phyloP scores from a whole-genome alignment of 2,113 vertebrate genomes.

The Paramormyrops kingsleyae region DNA sequence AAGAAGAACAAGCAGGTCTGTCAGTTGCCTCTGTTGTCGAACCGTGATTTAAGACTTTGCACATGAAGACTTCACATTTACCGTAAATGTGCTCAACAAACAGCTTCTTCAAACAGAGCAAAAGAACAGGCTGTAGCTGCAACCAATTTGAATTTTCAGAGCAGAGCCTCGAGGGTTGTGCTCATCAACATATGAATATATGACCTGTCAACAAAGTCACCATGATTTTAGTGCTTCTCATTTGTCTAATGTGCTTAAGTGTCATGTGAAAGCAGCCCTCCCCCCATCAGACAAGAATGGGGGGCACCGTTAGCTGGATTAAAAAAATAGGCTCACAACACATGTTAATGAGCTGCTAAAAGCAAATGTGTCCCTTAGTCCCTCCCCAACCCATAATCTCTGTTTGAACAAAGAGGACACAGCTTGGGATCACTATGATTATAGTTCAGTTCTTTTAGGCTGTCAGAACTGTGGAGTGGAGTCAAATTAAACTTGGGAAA shows the following conservation, averaged over 20 bases:
- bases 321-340: neutral
- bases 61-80: neutral
- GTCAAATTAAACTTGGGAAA: neutral
- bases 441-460: neutral
- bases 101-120: neutral
- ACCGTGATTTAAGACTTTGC: neutral
- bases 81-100: neutral
- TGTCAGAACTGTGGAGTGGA: neutral
- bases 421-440: neutral
- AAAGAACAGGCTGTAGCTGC: neutral
- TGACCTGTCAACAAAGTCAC: slow-evolving; percentile 10
- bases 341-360: slow-evolving; percentile 20
- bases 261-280: neutral
- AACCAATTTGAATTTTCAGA: slow-evolving; percentile 10
- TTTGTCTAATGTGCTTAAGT: slow-evolving; percentile 20
- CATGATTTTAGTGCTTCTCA: slow-evolving; percentile 29
- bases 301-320: slow-evolving; percentile 24
- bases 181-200: slow-evolving; percentile 26
- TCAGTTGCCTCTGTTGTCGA: neutral
- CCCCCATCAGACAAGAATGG: slow-evolving; percentile 17
- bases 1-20: slow-evolving; percentile 83
- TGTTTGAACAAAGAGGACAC: neutral
- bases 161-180: slow-evolving; percentile 14
- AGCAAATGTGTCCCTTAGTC: slow-evolving; percentile 28
- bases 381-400: neutral